Percentiles rank a stretch among this genome's conserved stretches.
Conservation (phyloP, 2,113 vertebrate species). For the Ceyx margarethae region DNA sequence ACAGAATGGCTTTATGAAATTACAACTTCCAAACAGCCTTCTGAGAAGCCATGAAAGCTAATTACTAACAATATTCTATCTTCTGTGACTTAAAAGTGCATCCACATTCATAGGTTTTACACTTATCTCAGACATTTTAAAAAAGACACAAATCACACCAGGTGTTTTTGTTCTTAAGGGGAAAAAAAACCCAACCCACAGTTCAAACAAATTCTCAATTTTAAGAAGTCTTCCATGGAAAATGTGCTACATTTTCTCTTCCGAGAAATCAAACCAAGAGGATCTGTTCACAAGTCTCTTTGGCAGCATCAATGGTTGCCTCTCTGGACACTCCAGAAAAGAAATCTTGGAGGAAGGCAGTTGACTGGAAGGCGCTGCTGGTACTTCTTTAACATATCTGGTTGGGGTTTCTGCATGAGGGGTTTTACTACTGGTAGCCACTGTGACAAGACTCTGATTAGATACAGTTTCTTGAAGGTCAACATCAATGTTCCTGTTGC, state of each 20-base stretch:
- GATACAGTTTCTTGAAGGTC: background rate
- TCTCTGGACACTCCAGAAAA: constrained; percentile 47
- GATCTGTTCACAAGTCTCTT: constrained; percentile 64
- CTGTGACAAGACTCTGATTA: constrained; percentile 6
- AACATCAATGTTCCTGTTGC: background rate
- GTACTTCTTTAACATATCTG: constrained; percentile 23
- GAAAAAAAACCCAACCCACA: background rate
- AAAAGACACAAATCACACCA: constrained; percentile 27
- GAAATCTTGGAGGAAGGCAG: constrained; percentile 54
- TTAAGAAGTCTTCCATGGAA: background rate
- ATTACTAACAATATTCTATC: constrained; percentile 17
- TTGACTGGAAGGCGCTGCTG: constrained; percentile 29
- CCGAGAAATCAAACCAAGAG: constrained; percentile 33
- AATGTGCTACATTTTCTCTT: constrained; percentile 44
- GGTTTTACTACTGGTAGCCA: background rate
- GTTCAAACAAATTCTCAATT: background rate
- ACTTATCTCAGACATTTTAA: constrained; percentile 34
- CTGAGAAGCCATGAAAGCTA: constrained; percentile 56
- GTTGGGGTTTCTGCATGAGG: background rate
- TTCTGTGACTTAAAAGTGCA: constrained; percentile 67
- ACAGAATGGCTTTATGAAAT: constrained; percentile 67
- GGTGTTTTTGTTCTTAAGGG: background rate
- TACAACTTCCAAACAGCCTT: constrained; percentile 33
- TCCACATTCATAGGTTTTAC: constrained; percentile 46
- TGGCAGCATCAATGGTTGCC: constrained; percentile 60